Evolutionary conservation across 2,888 invertebrate species (phyloP).

Genomic region (Zygogramma bicolorata): DNA sequence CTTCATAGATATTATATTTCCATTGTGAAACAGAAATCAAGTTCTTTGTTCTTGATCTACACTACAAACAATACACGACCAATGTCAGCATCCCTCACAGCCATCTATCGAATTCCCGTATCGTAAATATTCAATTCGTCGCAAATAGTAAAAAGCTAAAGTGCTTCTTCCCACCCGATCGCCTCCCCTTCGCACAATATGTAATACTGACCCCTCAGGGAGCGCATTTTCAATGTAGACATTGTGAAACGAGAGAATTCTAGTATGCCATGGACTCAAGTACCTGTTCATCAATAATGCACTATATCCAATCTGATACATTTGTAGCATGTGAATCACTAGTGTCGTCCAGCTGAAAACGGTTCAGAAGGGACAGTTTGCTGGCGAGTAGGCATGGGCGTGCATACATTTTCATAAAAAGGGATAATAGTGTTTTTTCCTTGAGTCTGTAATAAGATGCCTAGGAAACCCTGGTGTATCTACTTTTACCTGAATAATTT

Average conservation of each 20-base stretch:
- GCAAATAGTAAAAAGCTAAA: constrained; percentile 18
- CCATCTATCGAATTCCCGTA: not conserved
- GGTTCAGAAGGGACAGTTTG: constrained; percentile 18
- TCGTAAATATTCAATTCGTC: constrained; percentile 12
- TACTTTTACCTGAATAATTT: no score
- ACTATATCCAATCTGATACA: constrained; percentile 64
- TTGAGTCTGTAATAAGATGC: no score
- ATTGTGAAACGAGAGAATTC: constrained; percentile 19
- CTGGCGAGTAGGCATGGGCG: not conserved
- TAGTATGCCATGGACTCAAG: constrained; percentile 57
- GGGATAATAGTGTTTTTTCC: no score
- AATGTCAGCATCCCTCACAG: no score
- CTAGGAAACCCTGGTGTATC: no score
- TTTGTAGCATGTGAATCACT: constrained; percentile 61
- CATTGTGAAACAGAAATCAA: no score
- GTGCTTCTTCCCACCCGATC: constrained; percentile 19
- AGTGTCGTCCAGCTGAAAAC: constrained; percentile 28
- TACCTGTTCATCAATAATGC: constrained; percentile 67
- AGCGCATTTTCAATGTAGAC: constrained; percentile 17
- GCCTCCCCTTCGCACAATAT: constrained; percentile 20
- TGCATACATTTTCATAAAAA: no score
- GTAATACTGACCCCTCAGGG: constrained; percentile 30
- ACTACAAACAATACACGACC: no score
- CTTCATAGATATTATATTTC: no score
- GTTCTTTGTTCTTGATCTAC: no score